These are phyloP conservation scores for Conger conger DNA, from an alignment of 2,113 vertebrate species.

Conservation along the genomic window DNA sequence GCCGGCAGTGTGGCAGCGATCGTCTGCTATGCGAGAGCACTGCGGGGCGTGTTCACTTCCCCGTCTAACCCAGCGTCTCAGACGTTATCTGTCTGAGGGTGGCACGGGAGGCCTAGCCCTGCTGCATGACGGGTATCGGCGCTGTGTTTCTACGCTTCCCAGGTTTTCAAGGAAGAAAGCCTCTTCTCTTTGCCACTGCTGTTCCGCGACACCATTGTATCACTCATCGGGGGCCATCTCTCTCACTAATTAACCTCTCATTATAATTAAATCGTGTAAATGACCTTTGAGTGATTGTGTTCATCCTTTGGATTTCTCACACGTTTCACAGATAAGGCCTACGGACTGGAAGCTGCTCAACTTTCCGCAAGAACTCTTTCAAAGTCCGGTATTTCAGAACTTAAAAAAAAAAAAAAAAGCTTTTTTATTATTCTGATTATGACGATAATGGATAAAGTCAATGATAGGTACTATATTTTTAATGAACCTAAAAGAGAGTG, in stretches of 20 bases:
- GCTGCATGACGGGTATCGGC: neutral
- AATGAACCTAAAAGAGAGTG: too few relatives aligned
- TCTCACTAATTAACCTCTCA: neutral
- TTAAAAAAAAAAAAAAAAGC: too few relatives aligned
- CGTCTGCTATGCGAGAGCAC: neutral
- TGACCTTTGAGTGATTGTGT: neutral
- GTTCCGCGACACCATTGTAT: conserved; percentile 2
- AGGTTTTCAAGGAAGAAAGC: neutral
- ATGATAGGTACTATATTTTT: too few relatives aligned
- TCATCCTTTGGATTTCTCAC: neutral
- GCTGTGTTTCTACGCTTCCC: neutral
- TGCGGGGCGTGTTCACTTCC: neutral
- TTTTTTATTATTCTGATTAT: too few relatives aligned
- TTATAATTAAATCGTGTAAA: neutral
- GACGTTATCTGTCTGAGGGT: neutral
- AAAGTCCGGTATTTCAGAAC: too few relatives aligned
- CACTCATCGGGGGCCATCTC: neutral
- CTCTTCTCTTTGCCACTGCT: neutral
- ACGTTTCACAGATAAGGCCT: neutral
- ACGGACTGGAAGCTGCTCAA: too few relatives aligned
- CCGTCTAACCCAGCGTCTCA: neutral
- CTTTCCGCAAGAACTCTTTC: neutral
- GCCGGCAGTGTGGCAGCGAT: neutral
- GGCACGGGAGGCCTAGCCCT: neutral
- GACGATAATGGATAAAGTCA: too few relatives aligned